Evolutionary conservation across 1,140 invertebrate genomes (phyloP).

Genomic region (Heliconius nattereri): DNA sequence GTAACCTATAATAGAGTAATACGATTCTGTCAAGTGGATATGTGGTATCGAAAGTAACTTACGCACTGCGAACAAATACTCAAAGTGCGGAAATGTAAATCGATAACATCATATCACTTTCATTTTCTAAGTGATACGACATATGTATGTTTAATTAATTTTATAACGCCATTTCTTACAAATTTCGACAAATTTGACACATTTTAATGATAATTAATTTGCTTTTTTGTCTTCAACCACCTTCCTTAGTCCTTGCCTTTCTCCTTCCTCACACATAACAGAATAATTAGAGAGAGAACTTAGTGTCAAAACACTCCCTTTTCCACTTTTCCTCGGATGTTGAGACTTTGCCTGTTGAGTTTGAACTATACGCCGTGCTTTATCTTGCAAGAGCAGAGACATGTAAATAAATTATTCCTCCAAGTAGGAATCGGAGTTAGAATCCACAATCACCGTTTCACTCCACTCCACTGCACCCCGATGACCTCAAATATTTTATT

Average conservation of each 20-base stretch:
- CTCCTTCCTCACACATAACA: too few relatives aligned
- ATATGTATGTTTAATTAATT: background rate
- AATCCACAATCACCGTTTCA: too few relatives aligned
- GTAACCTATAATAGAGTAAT: background rate
- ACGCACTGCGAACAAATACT: background rate
- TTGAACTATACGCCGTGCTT: too few relatives aligned
- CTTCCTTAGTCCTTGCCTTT: too few relatives aligned
- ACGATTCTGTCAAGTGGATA: background rate
- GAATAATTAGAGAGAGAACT: too few relatives aligned
- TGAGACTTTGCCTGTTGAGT: too few relatives aligned
- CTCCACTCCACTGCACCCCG: too few relatives aligned
- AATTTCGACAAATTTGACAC: background rate
- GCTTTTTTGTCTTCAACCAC: background rate
- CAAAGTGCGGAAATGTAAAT: conserved; percentile 9
- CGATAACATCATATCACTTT: conserved; percentile 9
- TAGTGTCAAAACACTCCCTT: too few relatives aligned
- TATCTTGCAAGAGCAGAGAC: too few relatives aligned
- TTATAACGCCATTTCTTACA: background rate
- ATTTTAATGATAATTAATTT: background rate
- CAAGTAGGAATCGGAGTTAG: too few relatives aligned
- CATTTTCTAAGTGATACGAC: background rate
- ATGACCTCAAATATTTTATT: background rate
- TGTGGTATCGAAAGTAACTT: background rate
- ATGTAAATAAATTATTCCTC: too few relatives aligned
- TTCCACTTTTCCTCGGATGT: too few relatives aligned